phyloP scores from a whole-genome alignment of 2,888 invertebrate species.

The Tipula vernalis region DNA sequence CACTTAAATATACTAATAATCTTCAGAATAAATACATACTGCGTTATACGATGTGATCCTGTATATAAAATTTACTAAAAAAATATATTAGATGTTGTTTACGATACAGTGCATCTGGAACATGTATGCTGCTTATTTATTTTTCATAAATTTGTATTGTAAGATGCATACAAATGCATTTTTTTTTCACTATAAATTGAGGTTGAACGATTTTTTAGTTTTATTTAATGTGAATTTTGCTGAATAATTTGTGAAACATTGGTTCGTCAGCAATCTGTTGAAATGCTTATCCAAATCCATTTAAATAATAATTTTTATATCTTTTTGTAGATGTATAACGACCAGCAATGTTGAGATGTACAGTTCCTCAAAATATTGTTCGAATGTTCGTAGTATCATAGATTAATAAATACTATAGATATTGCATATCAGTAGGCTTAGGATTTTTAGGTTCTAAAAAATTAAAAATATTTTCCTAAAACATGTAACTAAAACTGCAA shows the following conservation, averaged over 20 bases:
- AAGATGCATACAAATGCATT: too few relatives aligned
- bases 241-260: background rate
- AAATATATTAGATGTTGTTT: background rate
- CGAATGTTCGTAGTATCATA: too few relatives aligned
- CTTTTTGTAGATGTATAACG: background rate
- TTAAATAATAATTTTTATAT: background rate
- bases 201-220: background rate
- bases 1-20: too few relatives aligned
- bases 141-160: background rate
- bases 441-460: too few relatives aligned
- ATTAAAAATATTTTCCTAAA: too few relatives aligned
- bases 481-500: too few relatives aligned
- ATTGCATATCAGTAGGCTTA: too few relatives aligned
- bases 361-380: too few relatives aligned
- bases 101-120: background rate
- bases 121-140: background rate
- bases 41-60: background rate
- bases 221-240: background rate
- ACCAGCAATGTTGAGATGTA: too few relatives aligned
- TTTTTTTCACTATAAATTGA: background rate
- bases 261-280: background rate
- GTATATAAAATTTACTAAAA: background rate
- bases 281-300: background rate
- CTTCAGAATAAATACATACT: background rate
- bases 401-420: too few relatives aligned